A percentile compares a stretch with the other conserved stretches of the same genome.
These are phyloP conservation scores for human DNA, from an alignment of 2,113 vertebrate species.

Conservation along the genomic window GRCh38 chr5:104575001-104575500, in stretches of 20 bases:
- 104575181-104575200: background rate
- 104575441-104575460: background rate
- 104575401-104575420: background rate
- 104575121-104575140: background rate
- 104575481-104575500: background rate
- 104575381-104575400: background rate
- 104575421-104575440: background rate
- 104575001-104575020: background rate
- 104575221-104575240: background rate
- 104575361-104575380: background rate
- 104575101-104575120: background rate
- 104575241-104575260: background rate
- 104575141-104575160: background rate
- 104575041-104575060: background rate
- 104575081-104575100: background rate
- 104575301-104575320: background rate
- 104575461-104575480: background rate
- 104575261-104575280: background rate
- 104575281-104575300: background rate
- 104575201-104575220: background rate
- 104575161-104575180: background rate
- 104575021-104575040: background rate
- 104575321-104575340: background rate
- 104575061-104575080: background rate
- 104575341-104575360: background rate